Conservation (phyloP, 2,797 vertebrate species). For the Menidia menidia region DNA sequence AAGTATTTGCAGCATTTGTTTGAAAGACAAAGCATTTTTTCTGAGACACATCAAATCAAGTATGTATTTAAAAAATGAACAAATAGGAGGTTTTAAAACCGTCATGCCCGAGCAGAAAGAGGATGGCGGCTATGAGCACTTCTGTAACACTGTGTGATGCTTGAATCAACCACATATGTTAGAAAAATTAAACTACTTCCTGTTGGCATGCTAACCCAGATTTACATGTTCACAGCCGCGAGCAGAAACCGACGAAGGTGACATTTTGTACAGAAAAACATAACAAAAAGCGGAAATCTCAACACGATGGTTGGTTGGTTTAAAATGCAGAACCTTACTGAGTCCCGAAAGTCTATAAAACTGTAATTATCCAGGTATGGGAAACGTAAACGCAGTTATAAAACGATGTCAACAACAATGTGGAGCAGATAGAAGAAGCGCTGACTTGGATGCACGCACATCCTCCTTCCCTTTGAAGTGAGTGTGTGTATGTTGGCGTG, state of each 20-base stretch:
- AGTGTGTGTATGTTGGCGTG: slow-evolving; percentile 63
- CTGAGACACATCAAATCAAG: neutral
- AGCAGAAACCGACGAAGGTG: slow-evolving; percentile 6
- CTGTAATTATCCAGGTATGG: neutral
- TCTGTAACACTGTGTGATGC: neutral
- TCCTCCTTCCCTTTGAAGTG: slow-evolving; percentile 63
- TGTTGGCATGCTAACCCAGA: slow-evolving; percentile 2
- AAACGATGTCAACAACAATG: slow-evolving; percentile 20
- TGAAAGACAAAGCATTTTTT: neutral
- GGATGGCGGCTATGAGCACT: too few relatives aligned
- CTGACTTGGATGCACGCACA: slow-evolving; percentile 32
- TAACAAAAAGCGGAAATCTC: slow-evolving; percentile 35
- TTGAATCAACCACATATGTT: neutral
- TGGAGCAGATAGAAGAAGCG: slow-evolving; percentile 34
- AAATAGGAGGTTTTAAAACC: neutral
- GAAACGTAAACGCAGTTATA: slow-evolving; percentile 4
- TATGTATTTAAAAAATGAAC: too few relatives aligned
- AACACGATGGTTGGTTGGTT: slow-evolving; percentile 22
- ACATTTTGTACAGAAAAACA: neutral
- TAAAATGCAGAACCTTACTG: slow-evolving; percentile 10
- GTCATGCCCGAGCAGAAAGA: neutral
- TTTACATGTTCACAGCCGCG: neutral
- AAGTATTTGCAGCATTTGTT: neutral
- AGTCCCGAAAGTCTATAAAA: neutral
- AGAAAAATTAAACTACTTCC: neutral